Evolutionary conservation across 1,140 invertebrate genomes (phyloP).

Genomic region (Piezodorus guildinii): DNA sequence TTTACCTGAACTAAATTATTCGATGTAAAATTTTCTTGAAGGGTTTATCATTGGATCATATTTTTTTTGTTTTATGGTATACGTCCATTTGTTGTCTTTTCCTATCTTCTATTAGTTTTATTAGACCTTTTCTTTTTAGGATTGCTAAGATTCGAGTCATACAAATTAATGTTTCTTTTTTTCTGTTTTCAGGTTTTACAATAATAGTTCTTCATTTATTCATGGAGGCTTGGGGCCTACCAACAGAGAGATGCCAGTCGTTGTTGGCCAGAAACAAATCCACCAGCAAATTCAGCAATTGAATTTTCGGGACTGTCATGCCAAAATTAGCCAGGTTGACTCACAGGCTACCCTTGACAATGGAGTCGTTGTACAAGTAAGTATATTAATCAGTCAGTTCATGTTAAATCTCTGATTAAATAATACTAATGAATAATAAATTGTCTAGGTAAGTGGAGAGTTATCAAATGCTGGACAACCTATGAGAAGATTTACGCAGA

Average conservation of each 20-base stretch:
- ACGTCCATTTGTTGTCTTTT: too few species aligned
- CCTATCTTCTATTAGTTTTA: too few species aligned
- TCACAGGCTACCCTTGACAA: constrained; percentile 82
- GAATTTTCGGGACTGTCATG: constrained; percentile 92
- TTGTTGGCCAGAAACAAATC: constrained; percentile 86
- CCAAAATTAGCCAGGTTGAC: constrained; percentile 88
- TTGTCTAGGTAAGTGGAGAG: constrained; percentile 74
- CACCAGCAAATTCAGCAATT: constrained; percentile 90
- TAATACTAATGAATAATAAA: background rate
- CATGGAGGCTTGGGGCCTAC: constrained; percentile 77
- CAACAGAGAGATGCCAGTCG: constrained; percentile 69
- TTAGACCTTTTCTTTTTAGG: too few species aligned
- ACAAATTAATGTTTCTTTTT: background rate
- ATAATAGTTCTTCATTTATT: constrained; percentile 86
- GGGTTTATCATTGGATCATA: too few species aligned
- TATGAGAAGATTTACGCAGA: constrained; percentile 94
- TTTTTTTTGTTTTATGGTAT: too few species aligned
- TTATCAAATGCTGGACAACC: constrained; percentile 90
- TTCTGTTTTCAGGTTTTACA: constrained; percentile 69
- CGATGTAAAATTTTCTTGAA: too few species aligned
- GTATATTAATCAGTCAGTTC: background rate
- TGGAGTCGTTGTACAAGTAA: constrained; percentile 86
- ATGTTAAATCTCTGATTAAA: too few species aligned
- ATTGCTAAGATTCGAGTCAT: too few species aligned
- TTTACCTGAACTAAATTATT: too few species aligned